A percentile compares a stretch with the other conserved stretches of the same genome.
These are phyloP conservation scores for Athalia cordata DNA, from an alignment of 2,888 invertebrate genomes.

Conservation along the genomic window DNA sequence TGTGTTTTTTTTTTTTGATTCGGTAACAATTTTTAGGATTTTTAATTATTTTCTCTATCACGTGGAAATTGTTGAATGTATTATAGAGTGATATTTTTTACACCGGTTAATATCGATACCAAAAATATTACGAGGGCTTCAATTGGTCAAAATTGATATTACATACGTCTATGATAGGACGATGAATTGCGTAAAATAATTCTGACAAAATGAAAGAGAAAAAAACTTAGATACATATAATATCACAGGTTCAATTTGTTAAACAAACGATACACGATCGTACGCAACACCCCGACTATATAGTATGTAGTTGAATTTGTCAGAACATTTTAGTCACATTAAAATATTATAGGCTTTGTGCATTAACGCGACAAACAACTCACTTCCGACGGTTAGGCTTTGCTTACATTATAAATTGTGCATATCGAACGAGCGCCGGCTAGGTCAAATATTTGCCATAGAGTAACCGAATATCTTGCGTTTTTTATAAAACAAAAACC, in stretches of 20 bases:
- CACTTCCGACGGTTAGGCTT: conserved; percentile 49
- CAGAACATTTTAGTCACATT: conserved; percentile 48
- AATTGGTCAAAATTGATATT: no score
- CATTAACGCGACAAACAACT: conserved; percentile 52
- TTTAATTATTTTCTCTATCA: no score
- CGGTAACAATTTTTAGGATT: no score
- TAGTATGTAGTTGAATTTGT: neutral
- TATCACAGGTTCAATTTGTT: neutral
- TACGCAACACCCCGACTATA: conserved; percentile 6
- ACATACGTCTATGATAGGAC: no score
- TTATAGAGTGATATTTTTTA: no score
- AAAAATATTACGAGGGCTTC: no score
- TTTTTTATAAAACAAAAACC: conserved; percentile 17
- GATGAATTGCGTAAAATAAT: neutral
- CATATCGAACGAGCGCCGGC: conserved; percentile 51
- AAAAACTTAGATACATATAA: neutral
- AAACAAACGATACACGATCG: neutral
- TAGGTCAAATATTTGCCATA: conserved; percentile 56
- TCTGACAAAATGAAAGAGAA: neutral
- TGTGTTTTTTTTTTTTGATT: no score
- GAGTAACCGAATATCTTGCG: conserved; percentile 60
- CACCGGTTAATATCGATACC: no score
- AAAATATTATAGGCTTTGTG: conserved; percentile 55
- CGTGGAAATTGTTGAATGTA: no score
- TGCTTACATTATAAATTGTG: conserved; percentile 60